phyloP scores from a whole-genome alignment of 2,113 vertebrate species.

The Cryptomyrus ogoouensis region DNA sequence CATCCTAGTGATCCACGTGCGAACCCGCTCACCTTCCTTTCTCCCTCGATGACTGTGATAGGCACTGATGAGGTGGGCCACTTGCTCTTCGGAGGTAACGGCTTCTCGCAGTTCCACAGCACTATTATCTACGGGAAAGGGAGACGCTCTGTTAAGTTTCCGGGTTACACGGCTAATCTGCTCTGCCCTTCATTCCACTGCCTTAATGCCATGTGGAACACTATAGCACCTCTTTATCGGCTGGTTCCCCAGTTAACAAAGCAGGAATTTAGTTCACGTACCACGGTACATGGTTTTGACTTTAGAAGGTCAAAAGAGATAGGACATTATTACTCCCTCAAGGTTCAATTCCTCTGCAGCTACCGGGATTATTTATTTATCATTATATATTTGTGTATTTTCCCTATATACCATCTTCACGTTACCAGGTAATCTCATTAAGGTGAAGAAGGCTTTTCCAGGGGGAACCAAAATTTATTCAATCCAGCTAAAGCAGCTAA shows the following conservation, averaged over 20 bases:
- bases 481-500: neutral
- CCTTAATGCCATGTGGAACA: neutral
- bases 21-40: constrained; percentile 58
- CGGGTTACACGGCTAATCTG: neutral
- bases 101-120: constrained; percentile 70
- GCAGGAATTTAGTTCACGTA: neutral
- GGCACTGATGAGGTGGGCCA: constrained; percentile 71
- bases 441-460: neutral
- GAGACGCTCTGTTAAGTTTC: neutral
- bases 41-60: constrained; percentile 64
- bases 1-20: neutral
- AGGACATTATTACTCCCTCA: neutral
- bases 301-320: constrained; percentile 3
- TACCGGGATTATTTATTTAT: neutral
- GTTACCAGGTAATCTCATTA: neutral
- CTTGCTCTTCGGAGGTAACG: constrained; percentile 63
- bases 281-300: neutral
- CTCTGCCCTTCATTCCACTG: neutral
- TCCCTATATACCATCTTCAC: neutral
- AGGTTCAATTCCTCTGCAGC: neutral
- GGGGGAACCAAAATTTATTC: neutral
- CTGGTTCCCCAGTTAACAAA: neutral
- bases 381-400: neutral
- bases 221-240: neutral
- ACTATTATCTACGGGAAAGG: constrained; percentile 56